phyloP scores from a whole-genome alignment of 2,888 invertebrate genomes.

The Hirtodrosophila cameraria region DNA sequence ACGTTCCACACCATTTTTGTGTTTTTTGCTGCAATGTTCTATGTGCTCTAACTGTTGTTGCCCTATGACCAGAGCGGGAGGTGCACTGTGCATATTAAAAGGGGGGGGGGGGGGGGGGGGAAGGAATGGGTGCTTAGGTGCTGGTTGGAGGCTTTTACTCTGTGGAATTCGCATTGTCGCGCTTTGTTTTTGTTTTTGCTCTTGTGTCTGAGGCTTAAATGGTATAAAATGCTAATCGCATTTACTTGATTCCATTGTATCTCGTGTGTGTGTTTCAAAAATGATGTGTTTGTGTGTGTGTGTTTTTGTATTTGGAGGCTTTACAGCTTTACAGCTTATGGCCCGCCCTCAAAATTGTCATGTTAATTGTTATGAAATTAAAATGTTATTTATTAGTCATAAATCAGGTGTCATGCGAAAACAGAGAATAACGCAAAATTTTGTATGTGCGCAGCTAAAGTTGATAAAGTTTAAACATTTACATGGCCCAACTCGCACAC shows the following conservation, averaged over 20 bases:
- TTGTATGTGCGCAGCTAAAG: slow-evolving; percentile 32
- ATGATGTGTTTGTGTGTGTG: slow-evolving; percentile 9
- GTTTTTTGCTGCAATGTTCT: slow-evolving; percentile 2
- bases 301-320: slow-evolving; percentile 4
- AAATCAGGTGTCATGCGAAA: slow-evolving; percentile 55
- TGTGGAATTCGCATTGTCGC: slow-evolving; percentile 20
- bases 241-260: slow-evolving; percentile 57
- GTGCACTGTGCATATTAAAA: background rate
- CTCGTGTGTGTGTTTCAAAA: slow-evolving; percentile 3
- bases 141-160: background rate
- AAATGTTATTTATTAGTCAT: slow-evolving; percentile 65
- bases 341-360: slow-evolving; percentile 35
- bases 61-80: background rate
- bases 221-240: slow-evolving; percentile 74
- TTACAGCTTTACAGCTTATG: slow-evolving; percentile 17
- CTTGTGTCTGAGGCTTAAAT: slow-evolving; percentile 59
- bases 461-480: slow-evolving; percentile 46
- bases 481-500: slow-evolving; percentile 40
- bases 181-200: slow-evolving; percentile 42
- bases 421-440: slow-evolving; percentile 25
- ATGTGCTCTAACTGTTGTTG: slow-evolving; percentile 20
- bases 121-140: background rate
- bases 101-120: background rate
- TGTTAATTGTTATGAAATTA: slow-evolving; percentile 64
- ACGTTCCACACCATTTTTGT: slow-evolving; percentile 23